Base-by-base conservation (phyloP, 2,888 invertebrate genomes). In the Dicycla oo region DNA sequence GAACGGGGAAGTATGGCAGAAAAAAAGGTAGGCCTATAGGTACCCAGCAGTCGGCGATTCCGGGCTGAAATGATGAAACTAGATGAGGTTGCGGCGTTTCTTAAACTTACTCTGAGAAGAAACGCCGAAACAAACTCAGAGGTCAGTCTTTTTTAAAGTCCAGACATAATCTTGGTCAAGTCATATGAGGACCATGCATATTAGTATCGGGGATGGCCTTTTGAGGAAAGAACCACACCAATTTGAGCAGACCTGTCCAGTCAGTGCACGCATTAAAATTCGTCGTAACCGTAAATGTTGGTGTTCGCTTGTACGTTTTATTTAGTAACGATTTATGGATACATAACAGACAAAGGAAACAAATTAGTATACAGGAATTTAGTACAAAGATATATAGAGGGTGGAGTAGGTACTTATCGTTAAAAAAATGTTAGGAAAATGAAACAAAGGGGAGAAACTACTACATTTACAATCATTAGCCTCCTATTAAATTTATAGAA, bases 401-500 rank as follows among this genome's bases (percentile, higher is more conserved):
- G 20, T 56, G 34, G 34, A 3, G 34, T 4, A 56, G 5, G 30
- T 56, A 11, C 0, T 1, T 40, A 38, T 40, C 8, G 18, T 40
- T 58, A 40, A 6, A 23, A 23, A 51, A 10, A 13, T 53, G 26
- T 53, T 53, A 7, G 53, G 26, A 3, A 53, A 53, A 26, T 53
- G 26, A 26, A 26, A 23, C 3, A 60, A 40, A 23, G 15, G 10
- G 15, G 23, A 40, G 18, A 6, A 23, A 30, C 26, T 3, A 54
- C 18, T 30, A 18, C 15, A 8, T 26, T 54, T 54, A 26, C 26
- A 26, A 40, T 26, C 2, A n/a, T n/a, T 67, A 67, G 10, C 26
- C 47, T 49, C 26, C 26, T 51, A 51, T 38, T 20, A 23, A 23
- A 66, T 23, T 67, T 34, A 38, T 26, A 66, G 20, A 49, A 66